Base-by-base conservation (phyloP, 2,797 vertebrate species). In the Falco concolor region DNA sequence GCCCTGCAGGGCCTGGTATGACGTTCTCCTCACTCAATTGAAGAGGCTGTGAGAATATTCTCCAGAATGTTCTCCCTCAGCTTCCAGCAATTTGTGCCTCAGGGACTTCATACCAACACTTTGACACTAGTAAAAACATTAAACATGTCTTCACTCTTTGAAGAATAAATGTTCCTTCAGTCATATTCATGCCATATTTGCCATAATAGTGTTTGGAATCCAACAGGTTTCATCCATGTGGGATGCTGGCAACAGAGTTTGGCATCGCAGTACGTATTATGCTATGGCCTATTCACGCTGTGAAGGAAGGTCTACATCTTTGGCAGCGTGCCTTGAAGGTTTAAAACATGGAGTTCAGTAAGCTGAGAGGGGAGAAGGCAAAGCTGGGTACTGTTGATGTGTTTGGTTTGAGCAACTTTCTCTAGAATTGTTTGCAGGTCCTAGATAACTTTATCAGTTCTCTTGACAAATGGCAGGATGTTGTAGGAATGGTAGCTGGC, bases 381-480 rank as follows among this genome's bases (percentile, higher is more conserved):
- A 87, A 91, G 24, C 6, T 34, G 80, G 53, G 34, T 36, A 24
- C 78, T 81, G 10, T 57, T 87, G 59, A 7, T 83, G 60, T 69
- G 42, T 91, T 84, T 75, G 65, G 9, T 81, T 87, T 87, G 54
- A 93, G 38, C 59, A 89, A 56, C 84, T 94, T 95, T 95, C 92
- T 94, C 83, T 79, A 23, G 56, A 87, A 27, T 52, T 82, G 67
- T 93, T 92, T 94, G 59, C 12, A 17, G 70, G 59, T 93, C 85
- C 70, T 84, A 59, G 54, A 82, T 89, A 30, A 7, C 8, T 17
- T 92, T 95, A 90, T 95, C 96, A 76, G 80, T 67, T 95, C 63
- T 63, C 59, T 84, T 95, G 90, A 96, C 86, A 94, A 94, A 95
- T 63, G 77, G 28, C 95, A 96, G 96, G 95, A 96, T 97, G 94